Evolutionary conservation across 2,113 vertebrate species (phyloP).

Genomic region (Hypanus sabinus): DNA sequence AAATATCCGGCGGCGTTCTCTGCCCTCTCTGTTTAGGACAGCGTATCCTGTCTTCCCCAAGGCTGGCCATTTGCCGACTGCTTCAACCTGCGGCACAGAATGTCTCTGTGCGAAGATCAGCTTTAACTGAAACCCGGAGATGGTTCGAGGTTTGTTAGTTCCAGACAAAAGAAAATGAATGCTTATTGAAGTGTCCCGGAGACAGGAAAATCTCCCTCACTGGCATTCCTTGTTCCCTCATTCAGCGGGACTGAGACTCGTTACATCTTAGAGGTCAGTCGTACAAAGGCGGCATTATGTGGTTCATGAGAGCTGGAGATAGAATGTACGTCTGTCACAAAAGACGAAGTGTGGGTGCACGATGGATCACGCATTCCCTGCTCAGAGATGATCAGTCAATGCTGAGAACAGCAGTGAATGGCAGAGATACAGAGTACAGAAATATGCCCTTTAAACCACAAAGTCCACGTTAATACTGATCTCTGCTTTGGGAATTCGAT

Average conservation of each 20-base stretch:
- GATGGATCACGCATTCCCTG: not conserved
- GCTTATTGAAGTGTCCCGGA: not conserved
- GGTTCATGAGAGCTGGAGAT: not conserved
- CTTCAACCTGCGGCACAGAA: not conserved
- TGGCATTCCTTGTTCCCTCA: not conserved
- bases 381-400: not conserved
- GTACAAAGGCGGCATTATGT: not conserved
- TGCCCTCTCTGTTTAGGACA: not conserved
- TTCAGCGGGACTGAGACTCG: not conserved
- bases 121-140: not conserved
- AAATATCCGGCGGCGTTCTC: too few species aligned
- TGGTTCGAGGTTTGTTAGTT: not conserved
- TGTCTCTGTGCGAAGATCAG: not conserved
- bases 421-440: too few species aligned
- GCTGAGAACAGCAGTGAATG: too few species aligned
- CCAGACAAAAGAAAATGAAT: not conserved
- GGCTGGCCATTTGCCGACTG: not conserved
- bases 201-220: not conserved
- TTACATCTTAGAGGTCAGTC: not conserved
- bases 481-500: too few species aligned
- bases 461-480: too few species aligned
- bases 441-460: too few species aligned
- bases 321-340: not conserved
- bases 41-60: not conserved
- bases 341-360: not conserved